Conservation (phyloP, 2,113 vertebrate species). For the Cyphomyrus plagiostoma region DNA sequence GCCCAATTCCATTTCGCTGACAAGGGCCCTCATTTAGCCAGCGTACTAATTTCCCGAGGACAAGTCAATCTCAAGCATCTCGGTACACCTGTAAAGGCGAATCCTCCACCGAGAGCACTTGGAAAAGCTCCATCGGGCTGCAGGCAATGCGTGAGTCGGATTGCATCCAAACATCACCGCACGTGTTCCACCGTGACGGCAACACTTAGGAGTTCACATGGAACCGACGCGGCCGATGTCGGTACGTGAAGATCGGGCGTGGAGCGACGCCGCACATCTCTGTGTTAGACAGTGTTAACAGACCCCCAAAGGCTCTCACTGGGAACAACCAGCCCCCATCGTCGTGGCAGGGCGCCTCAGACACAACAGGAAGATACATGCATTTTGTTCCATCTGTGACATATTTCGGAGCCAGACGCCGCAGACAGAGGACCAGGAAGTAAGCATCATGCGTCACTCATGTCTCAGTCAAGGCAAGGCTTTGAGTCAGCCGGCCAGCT, state of each 20-base stretch:
- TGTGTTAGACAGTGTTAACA: neutral
- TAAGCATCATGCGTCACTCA: slow-evolving; percentile 10
- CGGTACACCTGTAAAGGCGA: slow-evolving; percentile 39
- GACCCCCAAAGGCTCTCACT: slow-evolving; percentile 19
- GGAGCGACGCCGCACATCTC: neutral
- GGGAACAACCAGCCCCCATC: neutral
- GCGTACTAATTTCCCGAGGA: neutral
- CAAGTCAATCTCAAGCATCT: slow-evolving; percentile 22
- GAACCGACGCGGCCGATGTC: neutral
- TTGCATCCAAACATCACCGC: neutral
- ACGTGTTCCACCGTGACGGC: neutral
- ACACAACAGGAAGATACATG: slow-evolving; percentile 38
- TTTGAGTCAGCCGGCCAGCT: slow-evolving; percentile 21
- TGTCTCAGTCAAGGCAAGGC: slow-evolving; percentile 21
- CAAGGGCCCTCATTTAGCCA: neutral
- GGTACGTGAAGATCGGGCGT: neutral
- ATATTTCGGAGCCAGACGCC: neutral
- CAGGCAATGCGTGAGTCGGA: neutral
- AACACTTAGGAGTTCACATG: neutral
- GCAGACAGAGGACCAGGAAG: slow-evolving; percentile 26
- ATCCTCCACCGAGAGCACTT: slow-evolving; percentile 34
- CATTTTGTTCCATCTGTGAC: slow-evolving; percentile 22
- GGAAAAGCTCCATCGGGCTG: neutral
- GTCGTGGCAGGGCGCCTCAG: slow-evolving; percentile 36
- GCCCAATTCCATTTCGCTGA: neutral